Evolutionary conservation across 2,888 invertebrate genomes (phyloP).

Genomic region (Ecliptopera silaceata): DNA sequence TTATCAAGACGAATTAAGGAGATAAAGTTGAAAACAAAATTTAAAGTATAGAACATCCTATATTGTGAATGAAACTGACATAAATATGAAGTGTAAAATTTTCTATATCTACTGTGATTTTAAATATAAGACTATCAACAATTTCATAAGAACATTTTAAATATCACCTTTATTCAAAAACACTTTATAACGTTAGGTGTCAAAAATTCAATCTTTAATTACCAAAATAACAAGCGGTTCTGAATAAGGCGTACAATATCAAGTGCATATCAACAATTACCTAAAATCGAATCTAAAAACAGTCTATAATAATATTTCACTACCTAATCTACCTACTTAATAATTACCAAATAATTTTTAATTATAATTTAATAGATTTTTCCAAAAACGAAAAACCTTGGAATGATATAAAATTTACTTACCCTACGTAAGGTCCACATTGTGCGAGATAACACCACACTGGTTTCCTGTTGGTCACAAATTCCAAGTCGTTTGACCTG

Average conservation of each 20-base stretch:
- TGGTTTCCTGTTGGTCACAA: neutral
- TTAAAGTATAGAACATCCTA: neutral
- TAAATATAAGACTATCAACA: neutral
- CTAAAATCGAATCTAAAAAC: conserved; percentile 18
- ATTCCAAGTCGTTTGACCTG: neutral
- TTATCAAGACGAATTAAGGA: too few species aligned
- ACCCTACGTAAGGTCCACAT: conserved; percentile 34
- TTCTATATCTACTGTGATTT: neutral
- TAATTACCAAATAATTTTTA: conserved; percentile 8
- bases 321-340: conserved; percentile 2
- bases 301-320: conserved; percentile 22
- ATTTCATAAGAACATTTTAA: neutral
- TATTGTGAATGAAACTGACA: neutral
- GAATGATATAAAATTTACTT: conserved; percentile 44
- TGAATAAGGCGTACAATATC: conserved; percentile 1
- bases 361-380: conserved; percentile 18
- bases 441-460: conserved; percentile 6
- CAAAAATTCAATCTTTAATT: too few species aligned
- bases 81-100: too few species aligned
- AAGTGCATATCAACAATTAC: conserved; percentile 15
- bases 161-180: neutral
- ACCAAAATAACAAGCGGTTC: neutral
- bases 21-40: too few species aligned
- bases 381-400: conserved; percentile 36
- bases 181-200: neutral